These are phyloP conservation scores for Arvicanthis niloticus DNA, from an alignment of 2,113 vertebrate genomes.

Conservation along the genomic window DNA sequence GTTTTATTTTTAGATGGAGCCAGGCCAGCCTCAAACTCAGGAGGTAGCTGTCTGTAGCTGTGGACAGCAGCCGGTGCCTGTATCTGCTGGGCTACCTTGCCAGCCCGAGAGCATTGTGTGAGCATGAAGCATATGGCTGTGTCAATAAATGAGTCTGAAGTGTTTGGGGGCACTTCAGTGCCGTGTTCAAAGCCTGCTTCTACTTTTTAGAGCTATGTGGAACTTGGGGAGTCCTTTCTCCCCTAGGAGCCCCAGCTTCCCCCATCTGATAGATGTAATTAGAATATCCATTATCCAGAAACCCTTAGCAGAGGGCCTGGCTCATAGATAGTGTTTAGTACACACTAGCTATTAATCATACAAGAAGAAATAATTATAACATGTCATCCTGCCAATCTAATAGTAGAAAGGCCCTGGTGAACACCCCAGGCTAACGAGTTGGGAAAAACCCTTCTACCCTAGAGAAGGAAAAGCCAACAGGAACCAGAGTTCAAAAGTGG, in stretches of 20 bases:
- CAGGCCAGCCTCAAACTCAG: background rate
- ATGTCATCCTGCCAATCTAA: background rate
- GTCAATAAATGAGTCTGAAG: background rate
- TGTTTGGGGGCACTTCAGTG: background rate
- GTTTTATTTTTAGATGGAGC: background rate
- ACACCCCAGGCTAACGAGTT: background rate
- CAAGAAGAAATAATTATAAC: slow-evolving; percentile 44
- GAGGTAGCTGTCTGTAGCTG: too few relatives aligned
- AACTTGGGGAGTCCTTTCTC: slow-evolving; percentile 29
- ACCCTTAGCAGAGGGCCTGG: slow-evolving; percentile 1
- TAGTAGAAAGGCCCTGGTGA: slow-evolving; percentile 2
- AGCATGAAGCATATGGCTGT: background rate
- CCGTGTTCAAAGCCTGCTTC: background rate
- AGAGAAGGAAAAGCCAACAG: background rate
- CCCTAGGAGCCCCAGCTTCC: background rate
- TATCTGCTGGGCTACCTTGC: background rate
- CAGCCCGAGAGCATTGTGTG: background rate
- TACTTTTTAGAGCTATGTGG: background rate
- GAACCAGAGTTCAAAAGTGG: slow-evolving; percentile 62
- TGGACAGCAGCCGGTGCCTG: too few relatives aligned
- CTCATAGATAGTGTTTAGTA: background rate
- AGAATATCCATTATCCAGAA: background rate
- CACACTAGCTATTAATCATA: background rate
- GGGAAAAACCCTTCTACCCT: slow-evolving; percentile 53
- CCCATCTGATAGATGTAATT: slow-evolving; percentile 12